Percentiles rank a stretch among this genome's conserved stretches.
Conservation (phyloP, 2,888 invertebrate species). For the Endomychus coccineus region DNA sequence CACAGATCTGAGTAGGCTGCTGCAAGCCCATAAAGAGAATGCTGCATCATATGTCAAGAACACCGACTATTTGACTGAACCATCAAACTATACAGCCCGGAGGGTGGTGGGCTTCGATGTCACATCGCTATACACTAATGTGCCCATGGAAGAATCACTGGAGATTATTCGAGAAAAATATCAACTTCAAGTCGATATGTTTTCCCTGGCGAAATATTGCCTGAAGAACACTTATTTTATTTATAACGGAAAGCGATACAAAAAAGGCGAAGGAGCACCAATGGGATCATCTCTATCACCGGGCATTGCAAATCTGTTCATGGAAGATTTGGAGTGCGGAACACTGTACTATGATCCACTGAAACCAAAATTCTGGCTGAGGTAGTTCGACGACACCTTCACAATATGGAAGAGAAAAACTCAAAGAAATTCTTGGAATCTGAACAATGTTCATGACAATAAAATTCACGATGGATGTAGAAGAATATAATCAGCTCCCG, state of each 20-base stretch:
- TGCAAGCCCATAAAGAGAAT: no score
- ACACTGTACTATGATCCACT: neutral
- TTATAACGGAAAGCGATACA: constrained; percentile 12
- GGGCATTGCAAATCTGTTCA: neutral
- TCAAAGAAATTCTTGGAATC: neutral
- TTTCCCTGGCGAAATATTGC: neutral
- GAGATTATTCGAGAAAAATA: neutral
- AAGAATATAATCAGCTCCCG: neutral
- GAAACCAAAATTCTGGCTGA: neutral
- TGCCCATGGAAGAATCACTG: neutral
- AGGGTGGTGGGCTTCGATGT: no score
- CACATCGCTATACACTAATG: no score
- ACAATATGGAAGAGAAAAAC: constrained; percentile 1
- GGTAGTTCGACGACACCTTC: neutral
- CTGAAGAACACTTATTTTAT: neutral
- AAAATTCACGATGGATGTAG: neutral
- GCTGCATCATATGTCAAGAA: no score
- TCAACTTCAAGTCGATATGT: neutral
- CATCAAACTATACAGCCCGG: no score
- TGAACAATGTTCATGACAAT: neutral
- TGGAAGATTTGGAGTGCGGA: neutral
- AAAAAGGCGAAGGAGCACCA: constrained; percentile 13
- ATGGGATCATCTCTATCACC: neutral
- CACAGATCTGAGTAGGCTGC: no score
- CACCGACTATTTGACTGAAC: no score